phyloP scores from a whole-genome alignment of 2,797 vertebrate genomes.

The Channa striata region DNA sequence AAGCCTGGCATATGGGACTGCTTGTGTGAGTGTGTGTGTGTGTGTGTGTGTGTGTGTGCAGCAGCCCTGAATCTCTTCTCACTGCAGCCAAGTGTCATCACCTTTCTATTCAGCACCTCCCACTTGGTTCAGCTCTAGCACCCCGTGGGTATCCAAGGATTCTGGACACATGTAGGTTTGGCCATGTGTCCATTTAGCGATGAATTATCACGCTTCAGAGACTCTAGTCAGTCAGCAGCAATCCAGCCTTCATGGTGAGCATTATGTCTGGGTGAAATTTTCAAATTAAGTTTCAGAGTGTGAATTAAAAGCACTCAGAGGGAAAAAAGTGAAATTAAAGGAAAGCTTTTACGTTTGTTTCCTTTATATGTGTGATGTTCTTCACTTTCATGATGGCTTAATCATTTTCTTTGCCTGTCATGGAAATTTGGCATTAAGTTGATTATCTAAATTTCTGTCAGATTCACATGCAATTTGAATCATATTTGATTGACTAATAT shows the following conservation, averaged over 20 bases:
- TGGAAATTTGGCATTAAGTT: conserved; percentile 23
- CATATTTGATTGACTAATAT: neutral
- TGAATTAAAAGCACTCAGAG: conserved; percentile 31
- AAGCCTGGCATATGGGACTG: conserved; percentile 47
- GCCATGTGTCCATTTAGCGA: conserved; percentile 71
- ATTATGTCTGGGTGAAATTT: conserved; percentile 31
- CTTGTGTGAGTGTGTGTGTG: conserved; percentile 4
- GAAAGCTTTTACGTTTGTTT: conserved; percentile 17
- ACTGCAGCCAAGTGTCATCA: conserved; percentile 75
- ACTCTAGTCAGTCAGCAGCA: conserved; percentile 32
- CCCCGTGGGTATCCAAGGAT: conserved; percentile 57
- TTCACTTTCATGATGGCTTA: conserved; percentile 22
- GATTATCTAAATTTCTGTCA: conserved; percentile 19
- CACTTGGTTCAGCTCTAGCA: conserved; percentile 33
- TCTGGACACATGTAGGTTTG: conserved; percentile 56
- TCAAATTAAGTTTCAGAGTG: conserved; percentile 31
- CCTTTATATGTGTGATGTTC: conserved; percentile 29
- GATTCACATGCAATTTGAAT: conserved; percentile 21
- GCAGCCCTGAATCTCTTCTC: conserved; percentile 51
- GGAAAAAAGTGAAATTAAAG: conserved; percentile 51
- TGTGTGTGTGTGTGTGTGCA: conserved; percentile 35
- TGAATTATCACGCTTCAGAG: conserved; percentile 38
- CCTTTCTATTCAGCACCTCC: conserved; percentile 53
- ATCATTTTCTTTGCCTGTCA: conserved; percentile 26
- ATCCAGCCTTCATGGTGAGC: conserved; percentile 24